These are phyloP conservation scores for Sipha flava DNA, from an alignment of 1,140 invertebrate species.

Conservation along the genomic window DNA sequence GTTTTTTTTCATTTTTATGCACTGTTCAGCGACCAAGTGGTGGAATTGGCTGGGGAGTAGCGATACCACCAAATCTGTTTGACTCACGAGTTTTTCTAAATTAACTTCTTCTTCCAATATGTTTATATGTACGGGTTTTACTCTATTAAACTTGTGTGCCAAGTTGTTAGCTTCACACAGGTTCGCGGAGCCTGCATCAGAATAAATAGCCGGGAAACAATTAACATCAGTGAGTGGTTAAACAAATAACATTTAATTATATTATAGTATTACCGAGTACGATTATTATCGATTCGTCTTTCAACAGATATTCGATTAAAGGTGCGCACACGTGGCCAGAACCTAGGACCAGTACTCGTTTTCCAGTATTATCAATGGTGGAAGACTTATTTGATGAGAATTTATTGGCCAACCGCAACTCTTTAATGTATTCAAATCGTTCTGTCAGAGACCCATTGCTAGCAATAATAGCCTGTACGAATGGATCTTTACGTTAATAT, in stretches of 20 bases:
- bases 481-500: background rate
- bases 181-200: slow-evolving; percentile 62
- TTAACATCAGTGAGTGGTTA: too few relatives aligned
- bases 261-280: slow-evolving; percentile 57
- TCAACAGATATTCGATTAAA: slow-evolving; percentile 83
- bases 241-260: too few relatives aligned
- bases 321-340: slow-evolving; percentile 91
- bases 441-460: slow-evolving; percentile 88
- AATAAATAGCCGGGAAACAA: too few relatives aligned
- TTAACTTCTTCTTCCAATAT: slow-evolving; percentile 60
- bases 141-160: slow-evolving; percentile 64
- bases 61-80: slow-evolving; percentile 77
- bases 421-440: slow-evolving; percentile 90
- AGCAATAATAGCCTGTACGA: slow-evolving; percentile 86
- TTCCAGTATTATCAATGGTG: background rate
- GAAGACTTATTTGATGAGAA: slow-evolving; percentile 41
- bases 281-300: slow-evolving; percentile 69
- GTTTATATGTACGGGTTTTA: slow-evolving; percentile 73
- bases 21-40: slow-evolving; percentile 71
- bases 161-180: slow-evolving; percentile 80
- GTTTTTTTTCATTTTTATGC: slow-evolving; percentile 75
- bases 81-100: slow-evolving; percentile 60
- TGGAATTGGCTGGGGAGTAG: slow-evolving; percentile 89
- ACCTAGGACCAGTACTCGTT: slow-evolving; percentile 66
- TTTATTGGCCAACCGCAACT: slow-evolving; percentile 59